phyloP scores from a whole-genome alignment of 1,140 invertebrate genomes.

The Parasteatoda tepidariorum region DNA sequence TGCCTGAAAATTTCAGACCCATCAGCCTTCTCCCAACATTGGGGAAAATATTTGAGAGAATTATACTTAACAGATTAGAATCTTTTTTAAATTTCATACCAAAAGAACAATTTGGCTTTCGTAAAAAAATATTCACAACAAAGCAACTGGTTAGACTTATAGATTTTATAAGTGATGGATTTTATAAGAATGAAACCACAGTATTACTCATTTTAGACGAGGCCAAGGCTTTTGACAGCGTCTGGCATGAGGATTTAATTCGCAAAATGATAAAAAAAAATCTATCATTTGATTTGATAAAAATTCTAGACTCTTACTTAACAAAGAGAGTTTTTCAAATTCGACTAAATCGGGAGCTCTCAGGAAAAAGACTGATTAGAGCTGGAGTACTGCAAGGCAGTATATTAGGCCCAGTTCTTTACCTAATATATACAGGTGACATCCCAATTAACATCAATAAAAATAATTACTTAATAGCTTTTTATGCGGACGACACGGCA shows the following conservation, averaged over 20 bases:
- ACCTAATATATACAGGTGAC: background rate
- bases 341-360: background rate
- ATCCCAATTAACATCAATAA: background rate
- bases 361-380: background rate
- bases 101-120: slow-evolving; percentile 11
- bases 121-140: background rate
- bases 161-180: background rate
- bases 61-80: background rate
- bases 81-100: background rate
- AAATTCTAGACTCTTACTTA: background rate
- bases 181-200: background rate
- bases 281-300: background rate
- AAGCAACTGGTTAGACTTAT: background rate
- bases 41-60: slow-evolving; percentile 8
- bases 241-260: slow-evolving; percentile 15
- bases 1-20: background rate
- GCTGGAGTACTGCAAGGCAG: background rate
- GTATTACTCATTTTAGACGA: background rate
- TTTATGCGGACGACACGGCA: slow-evolving; percentile 32
- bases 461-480: no score
- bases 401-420: background rate
- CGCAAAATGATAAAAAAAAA: background rate
- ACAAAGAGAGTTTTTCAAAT: slow-evolving; percentile 1
- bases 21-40: slow-evolving; percentile 28
- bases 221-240: slow-evolving; percentile 17